phyloP scores from a whole-genome alignment of 2,113 vertebrate genomes.

The Cygnus atratus region DNA sequence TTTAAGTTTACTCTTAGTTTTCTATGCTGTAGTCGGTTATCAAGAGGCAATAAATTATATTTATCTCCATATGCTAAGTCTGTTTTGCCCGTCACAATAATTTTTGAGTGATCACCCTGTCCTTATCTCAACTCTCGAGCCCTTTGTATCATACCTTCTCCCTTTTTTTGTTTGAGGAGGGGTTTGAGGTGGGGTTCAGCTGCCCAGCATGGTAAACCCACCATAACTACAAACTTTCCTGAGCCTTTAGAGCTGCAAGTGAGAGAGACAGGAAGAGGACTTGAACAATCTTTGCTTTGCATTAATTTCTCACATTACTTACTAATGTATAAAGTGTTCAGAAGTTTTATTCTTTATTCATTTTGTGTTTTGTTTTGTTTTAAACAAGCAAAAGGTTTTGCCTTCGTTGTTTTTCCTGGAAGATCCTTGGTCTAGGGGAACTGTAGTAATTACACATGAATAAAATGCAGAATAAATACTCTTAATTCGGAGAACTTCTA shows the following conservation, averaged over 20 bases:
- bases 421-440: neutral
- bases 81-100: too few species aligned
- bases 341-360: neutral
- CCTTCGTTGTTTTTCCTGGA: neutral
- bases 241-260: neutral
- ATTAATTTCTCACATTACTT: neutral
- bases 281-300: neutral
- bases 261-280: neutral
- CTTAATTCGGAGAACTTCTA: neutral
- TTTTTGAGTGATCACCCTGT: too few species aligned
- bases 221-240: neutral
- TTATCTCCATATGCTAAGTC: too few species aligned
- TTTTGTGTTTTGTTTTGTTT: neutral
- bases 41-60: too few species aligned
- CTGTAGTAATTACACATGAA: neutral
- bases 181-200: too few species aligned
- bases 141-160: too few species aligned
- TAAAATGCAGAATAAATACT: neutral
- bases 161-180: too few species aligned
- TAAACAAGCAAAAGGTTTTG: neutral
- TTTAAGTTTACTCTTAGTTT: too few species aligned
- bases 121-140: too few species aligned
- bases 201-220: too few species aligned
- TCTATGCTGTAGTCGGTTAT: too few species aligned
- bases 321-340: neutral